Base-by-base conservation (phyloP, 2,797 vertebrate genomes). In the Limosa lapponica region DNA sequence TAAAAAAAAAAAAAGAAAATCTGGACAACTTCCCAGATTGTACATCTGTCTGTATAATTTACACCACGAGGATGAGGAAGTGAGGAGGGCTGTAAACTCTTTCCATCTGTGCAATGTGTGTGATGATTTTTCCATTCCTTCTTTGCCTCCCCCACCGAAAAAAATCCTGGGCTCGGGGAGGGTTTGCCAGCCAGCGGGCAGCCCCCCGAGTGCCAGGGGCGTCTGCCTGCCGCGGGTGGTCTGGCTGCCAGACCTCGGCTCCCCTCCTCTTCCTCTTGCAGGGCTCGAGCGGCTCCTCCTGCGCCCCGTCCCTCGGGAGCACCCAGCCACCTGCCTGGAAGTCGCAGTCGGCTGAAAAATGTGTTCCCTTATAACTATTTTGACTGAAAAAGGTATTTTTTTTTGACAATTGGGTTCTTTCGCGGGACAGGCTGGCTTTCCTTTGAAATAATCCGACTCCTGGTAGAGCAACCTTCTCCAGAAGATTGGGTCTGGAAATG, bases 101-200 rank as follows among this genome's bases (percentile, higher is more conserved):
- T 97, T 96, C 96, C 96, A 96, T 97, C 96, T 96, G 96, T 97
- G 95, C 96, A 93, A 91, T 94, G 90, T 93, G 82, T 95, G 90
- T 91, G 89, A 96, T 95, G 95, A 90, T 95, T 95, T 97, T 97
- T 97, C 95, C 91, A 90, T 93, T 81, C 91, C 92, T 85, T 90
- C 37, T 81, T 59, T 0, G 13, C 91, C 89, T 96, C 89, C 77
- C 89, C 85, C 89, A 64, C 59, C 0, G 1, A 61, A 61, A 85
- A 85, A 82, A 61, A 37, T 23, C 70, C 43, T 4, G 46, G 71
- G 59, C 41, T 84, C 14, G 52, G 6, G 0, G 58, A 0, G 52
- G 75, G 19, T 82, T 59, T 92, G 92, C 82, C 80, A 91, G 90
- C 48, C 90, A 77, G 19, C 0, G 44, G 95, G 90, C 83, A 95